phyloP scores from a whole-genome alignment of 2,888 invertebrate genomes.

The Scaptomyza tumidula region DNA sequence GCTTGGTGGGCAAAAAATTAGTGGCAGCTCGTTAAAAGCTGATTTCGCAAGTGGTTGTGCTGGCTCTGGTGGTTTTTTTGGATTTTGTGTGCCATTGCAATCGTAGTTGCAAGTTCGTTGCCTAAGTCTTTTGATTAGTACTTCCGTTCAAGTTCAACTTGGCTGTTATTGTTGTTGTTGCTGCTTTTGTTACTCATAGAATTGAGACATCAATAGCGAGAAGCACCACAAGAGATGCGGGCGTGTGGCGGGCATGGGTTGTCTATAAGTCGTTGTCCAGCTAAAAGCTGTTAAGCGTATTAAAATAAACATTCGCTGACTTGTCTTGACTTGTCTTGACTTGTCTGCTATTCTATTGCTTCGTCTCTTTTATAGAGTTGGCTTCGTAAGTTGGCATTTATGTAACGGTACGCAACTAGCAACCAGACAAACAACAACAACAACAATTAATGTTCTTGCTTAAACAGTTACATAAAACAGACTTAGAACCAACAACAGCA shows the following conservation, averaged over 20 bases:
- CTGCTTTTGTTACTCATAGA: slow-evolving; percentile 1
- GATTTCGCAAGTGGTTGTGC: slow-evolving; percentile 57
- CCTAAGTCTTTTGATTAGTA: slow-evolving; percentile 75
- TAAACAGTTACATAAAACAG: slow-evolving; percentile 73
- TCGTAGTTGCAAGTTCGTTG: slow-evolving; percentile 62
- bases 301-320: slow-evolving; percentile 71
- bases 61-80: slow-evolving; percentile 2
- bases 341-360: slow-evolving; percentile 2
- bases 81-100: slow-evolving; percentile 24
- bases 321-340: slow-evolving; percentile 37
- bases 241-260: background rate
- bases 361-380: background rate
- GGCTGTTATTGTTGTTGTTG: slow-evolving; percentile 10
- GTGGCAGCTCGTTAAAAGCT: slow-evolving; percentile 70
- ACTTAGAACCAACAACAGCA: slow-evolving; percentile 23
- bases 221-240: slow-evolving; percentile 3
- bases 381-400: slow-evolving; percentile 56
- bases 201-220: slow-evolving; percentile 45
- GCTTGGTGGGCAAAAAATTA: slow-evolving; percentile 59
- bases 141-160: slow-evolving; percentile 55
- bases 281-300: slow-evolving; percentile 72
- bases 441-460: slow-evolving; percentile 69
- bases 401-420: slow-evolving; percentile 65
- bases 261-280: slow-evolving; percentile 58
- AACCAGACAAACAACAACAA: slow-evolving; percentile 15